These are phyloP conservation scores for Garrulus glandarius DNA, from an alignment of 2,797 vertebrate genomes.

Conservation along the genomic window DNA sequence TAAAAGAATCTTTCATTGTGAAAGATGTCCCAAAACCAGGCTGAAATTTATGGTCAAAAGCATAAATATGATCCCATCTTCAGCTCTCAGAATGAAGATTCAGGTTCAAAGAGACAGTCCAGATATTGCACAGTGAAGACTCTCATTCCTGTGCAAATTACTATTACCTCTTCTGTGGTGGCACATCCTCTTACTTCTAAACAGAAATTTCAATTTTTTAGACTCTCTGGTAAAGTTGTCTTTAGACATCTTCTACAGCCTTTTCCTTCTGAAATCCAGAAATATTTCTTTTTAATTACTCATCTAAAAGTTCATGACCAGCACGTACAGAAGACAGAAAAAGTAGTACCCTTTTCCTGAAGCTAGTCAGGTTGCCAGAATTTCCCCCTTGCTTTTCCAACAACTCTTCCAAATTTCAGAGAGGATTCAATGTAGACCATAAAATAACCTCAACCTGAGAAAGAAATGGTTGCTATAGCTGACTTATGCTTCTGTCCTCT, in stretches of 20 bases:
- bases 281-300: not conserved
- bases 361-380: not conserved
- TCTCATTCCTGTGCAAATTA: not conserved
- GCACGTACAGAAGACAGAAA: not conserved
- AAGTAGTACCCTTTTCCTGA: not conserved
- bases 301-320: not conserved
- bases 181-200: not conserved
- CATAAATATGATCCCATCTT: not conserved
- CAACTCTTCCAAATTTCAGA: not conserved
- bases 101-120: not conserved
- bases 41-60: not conserved
- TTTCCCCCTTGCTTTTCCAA: not conserved
- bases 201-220: not conserved
- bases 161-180: not conserved
- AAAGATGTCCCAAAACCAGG: not conserved
- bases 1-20: not conserved
- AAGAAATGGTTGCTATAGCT: not conserved
- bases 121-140: not conserved
- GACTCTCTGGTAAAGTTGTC: not conserved
- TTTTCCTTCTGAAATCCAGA: not conserved
- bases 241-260: not conserved
- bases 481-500: not conserved
- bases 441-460: not conserved
- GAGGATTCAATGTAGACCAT: not conserved
- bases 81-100: not conserved